These are phyloP conservation scores for Dolichopus griseipennis DNA, from an alignment of 2,888 invertebrate species.

Conservation along the genomic window DNA sequence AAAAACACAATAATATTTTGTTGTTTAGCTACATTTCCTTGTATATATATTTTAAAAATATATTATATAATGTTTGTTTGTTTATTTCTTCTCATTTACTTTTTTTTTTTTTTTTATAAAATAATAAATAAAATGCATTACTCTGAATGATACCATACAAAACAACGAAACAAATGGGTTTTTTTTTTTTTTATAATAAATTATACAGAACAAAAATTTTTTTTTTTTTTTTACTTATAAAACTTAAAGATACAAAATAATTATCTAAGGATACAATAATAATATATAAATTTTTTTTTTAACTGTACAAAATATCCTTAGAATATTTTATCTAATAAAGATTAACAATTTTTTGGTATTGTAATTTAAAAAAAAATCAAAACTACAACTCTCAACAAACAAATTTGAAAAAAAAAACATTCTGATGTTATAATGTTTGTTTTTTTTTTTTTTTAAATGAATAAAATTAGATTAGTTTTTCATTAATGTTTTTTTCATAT, in stretches of 20 bases:
- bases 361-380: neutral
- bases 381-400: neutral
- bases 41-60: neutral
- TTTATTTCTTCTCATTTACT: neutral
- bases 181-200: neutral
- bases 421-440: too few relatives aligned
- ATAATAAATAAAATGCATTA: constrained; percentile 12
- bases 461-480: too few relatives aligned
- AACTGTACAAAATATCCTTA: neutral
- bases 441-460: too few relatives aligned
- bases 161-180: neutral
- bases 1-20: too few relatives aligned
- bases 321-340: neutral
- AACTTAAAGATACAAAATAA: neutral
- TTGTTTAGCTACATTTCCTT: neutral
- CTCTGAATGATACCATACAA: constrained; percentile 8
- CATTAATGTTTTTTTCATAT: too few relatives aligned
- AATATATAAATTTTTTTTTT: neutral
- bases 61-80: neutral
- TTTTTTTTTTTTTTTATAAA: neutral
- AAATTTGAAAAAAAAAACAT: too few relatives aligned
- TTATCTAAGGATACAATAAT: neutral
- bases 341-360: constrained; percentile 6
- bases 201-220: constrained; percentile 7
- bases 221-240: too few relatives aligned